phyloP scores from a whole-genome alignment of 1,140 invertebrate genomes.

The Gonioctena quinquepunctata region DNA sequence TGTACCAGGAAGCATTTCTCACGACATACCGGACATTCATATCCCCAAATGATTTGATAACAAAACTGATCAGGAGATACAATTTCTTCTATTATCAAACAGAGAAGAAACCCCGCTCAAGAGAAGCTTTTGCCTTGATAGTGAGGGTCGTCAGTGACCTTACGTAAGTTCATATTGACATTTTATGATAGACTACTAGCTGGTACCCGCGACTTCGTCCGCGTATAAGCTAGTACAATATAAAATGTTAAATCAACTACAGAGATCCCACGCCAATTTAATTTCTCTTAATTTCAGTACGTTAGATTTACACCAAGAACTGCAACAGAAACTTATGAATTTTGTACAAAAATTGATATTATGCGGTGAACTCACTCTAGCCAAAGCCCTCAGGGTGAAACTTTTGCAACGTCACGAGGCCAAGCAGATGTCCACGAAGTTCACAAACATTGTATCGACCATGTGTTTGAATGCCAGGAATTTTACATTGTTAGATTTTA shows the following conservation, averaged over 20 bases:
- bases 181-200: no score
- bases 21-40: constrained; percentile 96
- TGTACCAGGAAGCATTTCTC: constrained; percentile 96
- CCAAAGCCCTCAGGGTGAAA: constrained; percentile 86
- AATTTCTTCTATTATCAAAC: constrained; percentile 80
- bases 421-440: constrained; percentile 52
- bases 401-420: constrained; percentile 86
- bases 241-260: no score
- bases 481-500: constrained; percentile 86
- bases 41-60: constrained; percentile 82
- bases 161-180: constrained; percentile 89
- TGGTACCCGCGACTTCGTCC: no score
- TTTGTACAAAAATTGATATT: constrained; percentile 90
- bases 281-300: no score
- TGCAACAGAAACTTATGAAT: constrained; percentile 80
- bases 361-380: constrained; percentile 83
- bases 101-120: constrained; percentile 76
- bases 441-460: constrained; percentile 34
- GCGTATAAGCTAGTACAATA: no score
- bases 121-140: constrained; percentile 86
- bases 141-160: constrained; percentile 92
- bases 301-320: constrained; percentile 76
- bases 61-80: constrained; percentile 85
- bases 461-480: constrained; percentile 58
- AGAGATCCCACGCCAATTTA: no score